These are phyloP conservation scores for Murina feae DNA, from an alignment of 2,113 vertebrate genomes.

Conservation along the genomic window DNA sequence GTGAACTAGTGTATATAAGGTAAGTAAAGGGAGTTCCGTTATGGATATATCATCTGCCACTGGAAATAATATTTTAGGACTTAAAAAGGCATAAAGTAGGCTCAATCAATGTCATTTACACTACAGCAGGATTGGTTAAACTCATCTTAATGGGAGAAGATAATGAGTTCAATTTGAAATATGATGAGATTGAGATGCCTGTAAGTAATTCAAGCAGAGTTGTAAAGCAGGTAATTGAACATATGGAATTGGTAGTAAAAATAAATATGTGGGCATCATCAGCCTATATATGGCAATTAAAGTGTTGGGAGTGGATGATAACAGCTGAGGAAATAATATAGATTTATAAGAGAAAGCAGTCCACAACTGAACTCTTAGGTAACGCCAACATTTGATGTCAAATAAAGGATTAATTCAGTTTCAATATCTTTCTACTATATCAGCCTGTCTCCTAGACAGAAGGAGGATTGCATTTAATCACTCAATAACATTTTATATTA, in stretches of 20 bases:
- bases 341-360: not conserved
- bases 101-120: conserved; percentile 1
- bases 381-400: not conserved
- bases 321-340: not conserved
- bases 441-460: not conserved
- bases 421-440: not conserved
- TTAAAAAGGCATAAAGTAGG: conserved; percentile 14
- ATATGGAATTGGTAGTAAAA: not conserved
- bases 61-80: conserved; percentile 16
- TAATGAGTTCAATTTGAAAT: conserved; percentile 41
- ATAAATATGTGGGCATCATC: not conserved
- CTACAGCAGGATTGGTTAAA: conserved; percentile 10
- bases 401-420: not conserved
- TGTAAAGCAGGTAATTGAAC: conserved; percentile 31
- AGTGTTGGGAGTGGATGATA: not conserved
- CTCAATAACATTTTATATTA: conserved; percentile 15
- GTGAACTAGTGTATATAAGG: not conserved
- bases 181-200: conserved; percentile 23
- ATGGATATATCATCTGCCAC: not conserved
- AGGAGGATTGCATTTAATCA: not conserved
- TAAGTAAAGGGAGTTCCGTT: not conserved
- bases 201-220: conserved; percentile 11
- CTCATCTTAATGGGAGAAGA: not conserved
- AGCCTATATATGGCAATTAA: not conserved
- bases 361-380: not conserved